Evolutionary conservation across 2,888 invertebrate species (phyloP).

Genomic region (Cryptosula pallasiana): DNA sequence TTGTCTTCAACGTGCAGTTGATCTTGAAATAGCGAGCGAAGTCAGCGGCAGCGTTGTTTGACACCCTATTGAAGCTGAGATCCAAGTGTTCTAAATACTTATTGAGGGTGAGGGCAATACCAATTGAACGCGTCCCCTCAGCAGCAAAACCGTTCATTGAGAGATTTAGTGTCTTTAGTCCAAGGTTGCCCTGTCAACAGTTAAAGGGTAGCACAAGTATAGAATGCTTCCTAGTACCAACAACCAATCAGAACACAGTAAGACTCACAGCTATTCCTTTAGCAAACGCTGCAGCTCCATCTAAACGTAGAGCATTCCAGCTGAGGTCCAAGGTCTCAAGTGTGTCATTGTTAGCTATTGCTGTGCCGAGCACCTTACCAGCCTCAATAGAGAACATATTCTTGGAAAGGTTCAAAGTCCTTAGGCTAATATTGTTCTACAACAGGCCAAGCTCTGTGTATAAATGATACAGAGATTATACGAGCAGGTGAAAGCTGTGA

Average conservation of each 20-base stretch:
- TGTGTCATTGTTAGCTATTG: slow-evolving; percentile 49
- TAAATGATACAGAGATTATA: no score
- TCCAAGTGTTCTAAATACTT: slow-evolving; percentile 22
- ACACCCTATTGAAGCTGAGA: slow-evolving; percentile 25
- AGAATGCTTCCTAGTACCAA: no score
- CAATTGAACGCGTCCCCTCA: slow-evolving; percentile 17
- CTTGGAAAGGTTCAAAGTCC: slow-evolving; percentile 42
- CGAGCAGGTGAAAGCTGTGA: no score
- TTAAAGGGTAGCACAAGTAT: no score
- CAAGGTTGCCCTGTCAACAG: slow-evolving; percentile 17
- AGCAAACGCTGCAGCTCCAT: slow-evolving; percentile 44
- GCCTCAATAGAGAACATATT: slow-evolving; percentile 45
- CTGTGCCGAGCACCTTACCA: slow-evolving; percentile 45
- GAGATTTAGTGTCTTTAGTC: slow-evolving; percentile 16
- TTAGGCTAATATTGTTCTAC: slow-evolving; percentile 46
- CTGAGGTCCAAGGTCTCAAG: slow-evolving; percentile 48
- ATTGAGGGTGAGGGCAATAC: slow-evolving; percentile 16
- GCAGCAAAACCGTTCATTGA: slow-evolving; percentile 24
- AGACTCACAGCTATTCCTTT: slow-evolving; percentile 44
- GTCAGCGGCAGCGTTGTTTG: slow-evolving; percentile 24
- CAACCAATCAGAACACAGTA: no score
- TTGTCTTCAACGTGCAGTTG: slow-evolving; percentile 25
- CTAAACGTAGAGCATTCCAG: slow-evolving; percentile 48
- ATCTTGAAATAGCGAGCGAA: slow-evolving; percentile 28
- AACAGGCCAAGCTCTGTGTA: no score